Conservation (phyloP, 2,113 vertebrate genomes). For the Heterochromis multidens region DNA sequence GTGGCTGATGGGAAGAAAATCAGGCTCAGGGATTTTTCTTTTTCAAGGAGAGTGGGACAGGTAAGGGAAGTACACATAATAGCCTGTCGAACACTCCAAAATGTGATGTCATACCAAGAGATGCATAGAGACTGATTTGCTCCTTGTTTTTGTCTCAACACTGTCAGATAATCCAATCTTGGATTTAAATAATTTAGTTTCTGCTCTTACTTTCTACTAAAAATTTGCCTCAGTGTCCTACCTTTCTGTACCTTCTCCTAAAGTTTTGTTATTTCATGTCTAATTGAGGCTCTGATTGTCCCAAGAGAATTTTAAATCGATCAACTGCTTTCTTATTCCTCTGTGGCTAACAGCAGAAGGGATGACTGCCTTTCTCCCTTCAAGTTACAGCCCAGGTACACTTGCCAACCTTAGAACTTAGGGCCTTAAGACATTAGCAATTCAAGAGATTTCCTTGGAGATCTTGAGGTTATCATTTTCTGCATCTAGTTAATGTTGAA, state of each 20-base stretch:
- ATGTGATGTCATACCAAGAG: not conserved
- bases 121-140: not conserved
- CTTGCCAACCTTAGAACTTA: not conserved
- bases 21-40: not conserved
- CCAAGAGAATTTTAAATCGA: not conserved
- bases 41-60: conserved; percentile 1
- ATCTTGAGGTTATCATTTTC: not conserved
- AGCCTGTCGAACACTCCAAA: not conserved
- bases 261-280: accelerated
- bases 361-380: not conserved
- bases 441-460: not conserved
- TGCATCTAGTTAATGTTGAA: not conserved
- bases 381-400: not conserved
- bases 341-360: not conserved
- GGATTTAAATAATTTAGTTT: not conserved
- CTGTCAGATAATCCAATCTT: not conserved
- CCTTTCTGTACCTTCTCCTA: not conserved
- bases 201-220: not conserved
- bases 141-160: not conserved
- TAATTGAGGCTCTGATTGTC: not conserved
- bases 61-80: not conserved
- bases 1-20: not conserved
- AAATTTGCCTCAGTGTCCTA: not conserved
- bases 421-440: not conserved
- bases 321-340: not conserved